phyloP scores from a whole-genome alignment of 2,888 invertebrate species.

The Axea sp. region DNA sequence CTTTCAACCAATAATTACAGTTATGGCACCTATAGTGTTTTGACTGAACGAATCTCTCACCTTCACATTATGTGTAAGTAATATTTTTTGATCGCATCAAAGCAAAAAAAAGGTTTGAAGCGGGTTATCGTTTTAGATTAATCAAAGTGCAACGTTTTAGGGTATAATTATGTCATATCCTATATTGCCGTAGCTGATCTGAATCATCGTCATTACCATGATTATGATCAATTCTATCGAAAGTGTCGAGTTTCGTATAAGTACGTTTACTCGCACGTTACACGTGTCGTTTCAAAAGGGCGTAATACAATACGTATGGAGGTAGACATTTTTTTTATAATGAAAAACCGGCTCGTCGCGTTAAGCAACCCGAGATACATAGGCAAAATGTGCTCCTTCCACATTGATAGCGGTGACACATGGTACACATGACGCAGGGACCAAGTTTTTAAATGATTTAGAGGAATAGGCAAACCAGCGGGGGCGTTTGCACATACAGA shows the following conservation, averaged over 20 bases:
- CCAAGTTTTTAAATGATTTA: slow-evolving; percentile 4
- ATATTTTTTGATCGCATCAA: slow-evolving; percentile 37
- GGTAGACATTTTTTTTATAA: slow-evolving; percentile 48
- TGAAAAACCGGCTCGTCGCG: slow-evolving; percentile 57
- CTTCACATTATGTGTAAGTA: slow-evolving; percentile 32
- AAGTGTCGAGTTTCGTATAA: slow-evolving; percentile 56
- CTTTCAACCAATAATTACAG: slow-evolving; percentile 33
- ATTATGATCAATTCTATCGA: slow-evolving; percentile 55
- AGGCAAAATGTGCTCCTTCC: slow-evolving; percentile 30
- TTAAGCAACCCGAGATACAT: slow-evolving; percentile 52
- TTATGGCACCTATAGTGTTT: slow-evolving; percentile 29
- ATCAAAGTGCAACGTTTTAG: slow-evolving; percentile 31
- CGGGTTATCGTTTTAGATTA: slow-evolving; percentile 47
- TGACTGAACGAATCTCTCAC: slow-evolving; percentile 10
- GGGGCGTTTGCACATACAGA: slow-evolving; percentile 22
- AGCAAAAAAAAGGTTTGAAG: slow-evolving; percentile 19
- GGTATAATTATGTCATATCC: slow-evolving; percentile 53
- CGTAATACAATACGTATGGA: slow-evolving; percentile 60
- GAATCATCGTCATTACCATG: slow-evolving; percentile 55
- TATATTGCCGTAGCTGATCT: slow-evolving; percentile 40
- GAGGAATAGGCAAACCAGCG: slow-evolving; percentile 16
- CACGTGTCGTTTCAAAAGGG: slow-evolving; percentile 59
- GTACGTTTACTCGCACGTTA: slow-evolving; percentile 54
- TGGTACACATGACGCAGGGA: slow-evolving; percentile 22
- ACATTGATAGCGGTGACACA: slow-evolving; percentile 48